Evolutionary conservation across 2,797 vertebrate species (phyloP), one percentile per base, ranked within the genome.

Genomic region (Tachyglossus aculeatus): DNA sequence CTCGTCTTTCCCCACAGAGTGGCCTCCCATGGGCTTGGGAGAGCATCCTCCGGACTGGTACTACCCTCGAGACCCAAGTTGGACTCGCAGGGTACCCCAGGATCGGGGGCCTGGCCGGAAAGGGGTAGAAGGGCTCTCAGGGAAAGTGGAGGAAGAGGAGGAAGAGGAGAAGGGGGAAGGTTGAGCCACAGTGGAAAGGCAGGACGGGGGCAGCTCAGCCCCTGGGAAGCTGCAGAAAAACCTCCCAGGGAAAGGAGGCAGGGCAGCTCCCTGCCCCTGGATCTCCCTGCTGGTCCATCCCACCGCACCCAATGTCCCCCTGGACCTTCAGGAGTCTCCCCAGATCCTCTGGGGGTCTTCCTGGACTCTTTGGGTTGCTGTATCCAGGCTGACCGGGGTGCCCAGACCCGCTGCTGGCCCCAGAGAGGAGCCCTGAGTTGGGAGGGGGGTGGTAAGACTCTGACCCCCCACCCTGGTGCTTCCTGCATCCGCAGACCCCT

Each of bases 311-410:
- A 25, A 60, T 52, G 40, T 37, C 5, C 31, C 44, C 27, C 22
- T 11, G 25, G 18, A 9, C 4, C n/a, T 48, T 9, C 15, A 48
- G 9, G 16, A 10, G 24, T 48, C 25, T 29, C 59, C 4, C 9
- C 43, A 25, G 19, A 32, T 48, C 25, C 16, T 45, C 62, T 43
- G 5, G 45, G 47, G 31, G 41, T 68, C 55, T 48, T 27, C 45
- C 53, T 34, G 45, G 77, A 82, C 43, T 67, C 67, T 64, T 48
- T 60, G 41, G 65, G 60, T n/a, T 37, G 13, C 51, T 65, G 40
- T 40, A 73, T 39, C 44, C 12, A n/a, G n/a, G n/a, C n/a, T 47
- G 31, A 29, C 24, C 15, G 19, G 56, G 27, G 64, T 31, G 31
- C 66, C 36, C 57, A 60, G 54, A 45, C 54, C 55, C 51, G 31